A percentile compares a stretch with the other conserved stretches of the same genome.
These are phyloP conservation scores for Myathropa florea DNA, from an alignment of 2,888 invertebrate genomes.

Conservation along the genomic window DNA sequence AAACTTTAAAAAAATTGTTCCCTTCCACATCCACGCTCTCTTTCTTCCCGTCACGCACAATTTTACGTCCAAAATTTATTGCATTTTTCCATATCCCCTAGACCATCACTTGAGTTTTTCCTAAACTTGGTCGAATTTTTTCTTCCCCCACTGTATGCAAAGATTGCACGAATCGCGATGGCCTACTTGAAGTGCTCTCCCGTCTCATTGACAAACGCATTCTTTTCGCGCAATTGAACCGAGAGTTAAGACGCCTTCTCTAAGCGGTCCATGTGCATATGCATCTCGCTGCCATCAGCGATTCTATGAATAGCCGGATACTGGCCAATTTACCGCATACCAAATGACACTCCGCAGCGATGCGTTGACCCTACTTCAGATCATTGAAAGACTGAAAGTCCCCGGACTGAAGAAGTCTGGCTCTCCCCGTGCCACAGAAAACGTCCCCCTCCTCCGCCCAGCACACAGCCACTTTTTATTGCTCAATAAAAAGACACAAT, in stretches of 20 bases:
- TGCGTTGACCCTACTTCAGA: conserved; percentile 57
- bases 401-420: background rate
- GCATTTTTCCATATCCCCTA: too few species aligned
- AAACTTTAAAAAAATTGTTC: too few species aligned
- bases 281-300: background rate
- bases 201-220: conserved; percentile 36
- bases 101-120: too few species aligned
- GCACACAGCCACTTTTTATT: conserved; percentile 38
- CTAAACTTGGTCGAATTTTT: background rate
- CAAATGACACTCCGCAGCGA: conserved; percentile 51
- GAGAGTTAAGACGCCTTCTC: conserved; percentile 32
- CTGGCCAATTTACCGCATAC: conserved; percentile 60
- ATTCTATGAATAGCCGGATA: conserved; percentile 41
- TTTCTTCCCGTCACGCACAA: too few species aligned
- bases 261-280: conserved; percentile 13
- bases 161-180: conserved; percentile 38
- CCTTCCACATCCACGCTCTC: too few species aligned
- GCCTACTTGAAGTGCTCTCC: conserved; percentile 31
- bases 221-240: conserved; percentile 50
- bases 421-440: conserved; percentile 18
- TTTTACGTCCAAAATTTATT: too few species aligned
- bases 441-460: background rate
- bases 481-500: conserved; percentile 63
- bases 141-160: conserved; percentile 29
- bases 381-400: background rate